Evolutionary conservation across 2,113 vertebrate genomes (phyloP), one percentile per base, ranked within the genome.

Genomic region (Podarcis muralis): DNA sequence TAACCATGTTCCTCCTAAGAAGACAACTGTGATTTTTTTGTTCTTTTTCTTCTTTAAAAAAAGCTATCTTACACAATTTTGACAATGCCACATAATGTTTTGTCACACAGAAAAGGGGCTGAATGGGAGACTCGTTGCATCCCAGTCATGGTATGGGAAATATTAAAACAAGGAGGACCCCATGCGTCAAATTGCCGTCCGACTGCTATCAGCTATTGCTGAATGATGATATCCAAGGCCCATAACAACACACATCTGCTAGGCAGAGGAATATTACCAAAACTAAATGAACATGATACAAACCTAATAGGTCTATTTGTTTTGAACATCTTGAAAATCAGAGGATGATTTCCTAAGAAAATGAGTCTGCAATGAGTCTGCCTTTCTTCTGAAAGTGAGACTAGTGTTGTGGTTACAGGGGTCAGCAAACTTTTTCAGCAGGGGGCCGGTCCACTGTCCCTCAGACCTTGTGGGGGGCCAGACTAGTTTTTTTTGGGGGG

Each of bases 181-280:
- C 87, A 62, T 87, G 90, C 86, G 93, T 95, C 95, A 95, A 91
- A 53, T 91, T 87, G 92, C 93, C 93, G 91, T 95, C 77, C 57
- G 89, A 87, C 32, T 94, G 89, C 95, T 97, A 96, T 95, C 96
- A 97, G 85, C 97, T 96, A 97, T 11, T 59, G 81, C 92, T 93
- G 92, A 92, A 93, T 95, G 90, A 22, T 93, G 90, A 84, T 96
- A 92, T 94, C 93, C 72, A 86, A 97, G 95, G 91, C 93, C 93
- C 89, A 77, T 93, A 88, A 92, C 90, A 96, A 93, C 13, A 72
- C 81, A 81, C 92, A 96, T 95, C 94, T 97, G 95, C 92, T 95
- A 89, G 80, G 89, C 90, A 91, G 81, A 88, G 89, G 83, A 95
- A 57, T 35, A 84, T 92, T 92, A 37, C 83, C 80, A 59, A 89